These are phyloP conservation scores for Ptychoptera albimana DNA, from an alignment of 2,888 invertebrate species.

Conservation along the genomic window DNA sequence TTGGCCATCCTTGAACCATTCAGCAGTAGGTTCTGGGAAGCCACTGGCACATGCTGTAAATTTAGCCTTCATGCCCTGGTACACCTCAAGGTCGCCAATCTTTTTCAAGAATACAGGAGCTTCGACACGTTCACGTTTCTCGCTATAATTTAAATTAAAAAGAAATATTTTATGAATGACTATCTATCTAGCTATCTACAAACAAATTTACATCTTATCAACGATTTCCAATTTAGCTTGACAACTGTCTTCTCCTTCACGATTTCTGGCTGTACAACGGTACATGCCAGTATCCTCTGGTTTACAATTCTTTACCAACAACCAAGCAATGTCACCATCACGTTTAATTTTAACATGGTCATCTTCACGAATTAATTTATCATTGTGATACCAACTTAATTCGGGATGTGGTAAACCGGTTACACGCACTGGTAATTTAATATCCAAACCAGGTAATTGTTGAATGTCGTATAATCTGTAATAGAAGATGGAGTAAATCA, in stretches of 20 bases:
- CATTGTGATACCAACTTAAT: constrained; percentile 75
- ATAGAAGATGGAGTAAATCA: constrained; percentile 1
- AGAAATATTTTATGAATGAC: not conserved
- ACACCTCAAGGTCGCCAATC: constrained; percentile 75
- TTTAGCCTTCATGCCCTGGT: constrained; percentile 76
- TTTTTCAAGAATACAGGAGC: constrained; percentile 78
- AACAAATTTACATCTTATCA: constrained; percentile 56
- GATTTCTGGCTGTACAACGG: constrained; percentile 62
- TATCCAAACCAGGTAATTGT: constrained; percentile 60
- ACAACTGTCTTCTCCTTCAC: constrained; percentile 63
- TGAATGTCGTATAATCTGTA: constrained; percentile 28
- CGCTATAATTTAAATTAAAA: constrained; percentile 33
- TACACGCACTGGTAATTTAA: constrained; percentile 67
- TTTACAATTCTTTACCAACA: constrained; percentile 54
- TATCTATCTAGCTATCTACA: constrained; percentile 3
- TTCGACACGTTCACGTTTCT: constrained; percentile 57
- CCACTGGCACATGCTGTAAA: constrained; percentile 88
- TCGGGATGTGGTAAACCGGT: constrained; percentile 71
- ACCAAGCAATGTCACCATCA: constrained; percentile 64
- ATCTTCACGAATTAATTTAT: constrained; percentile 47
- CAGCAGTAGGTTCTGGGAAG: constrained; percentile 72
- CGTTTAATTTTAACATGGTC: constrained; percentile 33
- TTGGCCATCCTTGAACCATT: constrained; percentile 70
- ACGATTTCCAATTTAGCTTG: constrained; percentile 61
- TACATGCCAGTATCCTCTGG: constrained; percentile 56